These are phyloP conservation scores for Apantesis nais DNA, from an alignment of 2,888 invertebrate genomes.

Conservation along the genomic window DNA sequence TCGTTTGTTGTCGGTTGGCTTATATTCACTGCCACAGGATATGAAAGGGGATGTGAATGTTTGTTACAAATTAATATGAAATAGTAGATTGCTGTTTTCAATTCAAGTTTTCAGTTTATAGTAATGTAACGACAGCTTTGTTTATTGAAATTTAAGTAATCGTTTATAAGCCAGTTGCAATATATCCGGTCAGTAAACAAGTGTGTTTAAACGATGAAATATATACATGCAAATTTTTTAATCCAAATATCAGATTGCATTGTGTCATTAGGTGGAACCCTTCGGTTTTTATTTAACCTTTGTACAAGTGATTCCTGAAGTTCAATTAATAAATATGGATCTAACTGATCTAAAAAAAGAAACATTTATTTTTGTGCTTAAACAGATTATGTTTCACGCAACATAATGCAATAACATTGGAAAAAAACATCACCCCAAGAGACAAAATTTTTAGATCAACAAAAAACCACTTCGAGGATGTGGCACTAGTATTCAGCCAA, in stretches of 20 bases:
- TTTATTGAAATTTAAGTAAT: constrained; percentile 5
- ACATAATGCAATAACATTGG: too few species aligned
- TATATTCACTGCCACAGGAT: constrained; percentile 24
- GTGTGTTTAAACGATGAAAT: neutral
- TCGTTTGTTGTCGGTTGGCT: constrained; percentile 31
- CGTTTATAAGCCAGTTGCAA: neutral
- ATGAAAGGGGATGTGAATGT: constrained; percentile 24
- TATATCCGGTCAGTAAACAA: neutral
- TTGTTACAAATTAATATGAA: constrained; percentile 11
- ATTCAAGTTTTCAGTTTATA: neutral
- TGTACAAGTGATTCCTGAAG: neutral
- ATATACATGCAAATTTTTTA: neutral
- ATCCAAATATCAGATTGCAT: neutral
- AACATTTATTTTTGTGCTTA: too few species aligned
- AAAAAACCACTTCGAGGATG: too few species aligned
- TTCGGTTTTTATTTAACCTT: neutral
- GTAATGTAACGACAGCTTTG: neutral
- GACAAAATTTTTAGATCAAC: too few species aligned
- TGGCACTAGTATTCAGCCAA: too few species aligned
- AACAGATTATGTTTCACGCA: too few species aligned
- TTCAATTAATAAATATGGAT: neutral
- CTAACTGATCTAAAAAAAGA: neutral
- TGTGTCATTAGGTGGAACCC: too few species aligned
- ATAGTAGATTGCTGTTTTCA: constrained; percentile 7
- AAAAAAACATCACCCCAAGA: too few species aligned